Conservation (phyloP, 2,888 invertebrate genomes). For the Adelognathus sp. region DNA sequence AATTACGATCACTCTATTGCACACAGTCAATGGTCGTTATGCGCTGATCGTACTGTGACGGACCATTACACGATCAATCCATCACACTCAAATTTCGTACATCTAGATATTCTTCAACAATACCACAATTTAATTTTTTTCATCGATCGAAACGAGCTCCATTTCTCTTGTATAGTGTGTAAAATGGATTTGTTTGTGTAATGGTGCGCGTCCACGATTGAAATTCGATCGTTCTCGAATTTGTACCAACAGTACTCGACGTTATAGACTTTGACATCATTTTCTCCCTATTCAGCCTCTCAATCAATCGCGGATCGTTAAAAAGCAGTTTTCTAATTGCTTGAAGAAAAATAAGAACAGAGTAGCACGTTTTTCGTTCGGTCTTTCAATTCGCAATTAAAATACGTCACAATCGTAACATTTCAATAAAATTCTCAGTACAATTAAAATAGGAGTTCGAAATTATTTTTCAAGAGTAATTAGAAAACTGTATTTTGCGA, state of each 20-base stretch:
- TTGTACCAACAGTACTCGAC: neutral
- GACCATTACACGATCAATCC: neutral
- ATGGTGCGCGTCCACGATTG: neutral
- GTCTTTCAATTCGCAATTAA: neutral
- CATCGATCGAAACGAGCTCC: neutral
- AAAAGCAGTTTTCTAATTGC: slow-evolving; percentile 5
- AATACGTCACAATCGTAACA: neutral
- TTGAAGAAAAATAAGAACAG: neutral
- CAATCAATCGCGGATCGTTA: neutral
- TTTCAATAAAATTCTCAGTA: neutral
- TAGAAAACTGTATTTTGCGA: neutral
- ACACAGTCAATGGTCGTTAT: neutral
- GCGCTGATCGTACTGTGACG: neutral
- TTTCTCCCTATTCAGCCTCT: slow-evolving; percentile 19
- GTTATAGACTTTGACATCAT: slow-evolving; percentile 13
- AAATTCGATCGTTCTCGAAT: neutral
- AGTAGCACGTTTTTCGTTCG: neutral
- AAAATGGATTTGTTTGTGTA: neutral
- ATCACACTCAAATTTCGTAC: neutral
- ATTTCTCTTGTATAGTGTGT: neutral
- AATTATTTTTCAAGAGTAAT: slow-evolving; percentile 38
- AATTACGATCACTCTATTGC: slow-evolving; percentile 18
- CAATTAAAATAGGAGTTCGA: neutral
- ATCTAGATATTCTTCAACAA: neutral
- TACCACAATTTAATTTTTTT: neutral